phyloP scores from a whole-genome alignment of 2,113 vertebrate species.

The Corythornis madagascariensis region DNA sequence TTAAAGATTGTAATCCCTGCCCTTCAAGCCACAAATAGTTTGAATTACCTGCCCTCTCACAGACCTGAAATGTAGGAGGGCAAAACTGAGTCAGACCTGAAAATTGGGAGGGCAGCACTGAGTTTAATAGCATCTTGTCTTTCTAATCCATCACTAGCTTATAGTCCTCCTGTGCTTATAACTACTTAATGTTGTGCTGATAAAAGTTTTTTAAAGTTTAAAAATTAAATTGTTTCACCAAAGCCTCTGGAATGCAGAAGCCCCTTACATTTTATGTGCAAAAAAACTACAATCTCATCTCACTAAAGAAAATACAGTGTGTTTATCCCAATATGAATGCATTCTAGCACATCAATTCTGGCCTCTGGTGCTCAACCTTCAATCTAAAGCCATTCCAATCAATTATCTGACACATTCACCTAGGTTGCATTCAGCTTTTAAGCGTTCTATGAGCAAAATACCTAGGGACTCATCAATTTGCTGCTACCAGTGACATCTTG shows the following conservation, averaged over 20 bases:
- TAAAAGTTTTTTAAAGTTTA: background rate
- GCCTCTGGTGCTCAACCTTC: background rate
- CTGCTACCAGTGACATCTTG: background rate
- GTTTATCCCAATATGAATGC: background rate
- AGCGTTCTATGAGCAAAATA: background rate
- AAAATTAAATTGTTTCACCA: background rate
- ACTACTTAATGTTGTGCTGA: background rate
- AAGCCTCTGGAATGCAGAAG: background rate
- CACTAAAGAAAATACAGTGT: background rate
- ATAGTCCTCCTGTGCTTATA: background rate
- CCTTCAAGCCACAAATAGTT: background rate
- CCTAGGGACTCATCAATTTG: background rate
- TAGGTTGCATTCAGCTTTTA: background rate
- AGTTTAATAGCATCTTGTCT: background rate
- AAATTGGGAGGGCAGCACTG: background rate
- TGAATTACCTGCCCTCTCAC: background rate
- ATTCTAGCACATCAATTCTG: fast-evolving
- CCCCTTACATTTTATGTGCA: background rate
- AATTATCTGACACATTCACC: background rate
- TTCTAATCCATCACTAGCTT: background rate
- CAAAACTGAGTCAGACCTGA: background rate
- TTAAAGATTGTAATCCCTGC: background rate
- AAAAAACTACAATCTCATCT: background rate
- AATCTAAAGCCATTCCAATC: background rate
- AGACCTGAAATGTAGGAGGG: background rate